Evolutionary conservation across 2,113 vertebrate species (phyloP), one percentile per base, ranked within the genome.

Genomic region (Camelus bactrianus): DNA sequence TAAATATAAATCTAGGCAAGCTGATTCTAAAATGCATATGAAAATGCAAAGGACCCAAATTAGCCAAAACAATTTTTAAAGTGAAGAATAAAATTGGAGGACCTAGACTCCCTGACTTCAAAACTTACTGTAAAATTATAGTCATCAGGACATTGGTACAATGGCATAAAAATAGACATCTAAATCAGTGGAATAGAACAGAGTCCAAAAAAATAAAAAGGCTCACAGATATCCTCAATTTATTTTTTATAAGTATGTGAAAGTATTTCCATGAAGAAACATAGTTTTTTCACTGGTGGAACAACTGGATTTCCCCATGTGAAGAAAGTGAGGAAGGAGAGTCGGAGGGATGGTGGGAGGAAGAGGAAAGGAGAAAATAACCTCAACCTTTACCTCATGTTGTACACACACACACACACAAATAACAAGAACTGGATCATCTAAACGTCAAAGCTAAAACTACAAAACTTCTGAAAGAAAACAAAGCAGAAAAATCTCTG

Each of bases 401-500:
- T 42, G 38, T 42, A 42, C 35, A 35, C 38, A 77, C 12, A 81
- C 32, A 76, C 15, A 86, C 19, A 83, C 50, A 75, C 82, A 32
- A 26, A 5, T 69, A 15, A 22, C 50, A n/a, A 16, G 22, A 93
- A 77, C 48, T 10, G 10, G 26, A 76, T 77, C 22, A 22, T 13
- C 12, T 87, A 80, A 85, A 76, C 10, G 32, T 89, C 79, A 77
- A 92, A 83, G 24, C 22, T 64, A 16, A 79, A 69, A 89, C n/a
- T 89, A 35, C 38, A 85, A 93, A 85, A n/a, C 17, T 70, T 76
- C 42, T 73, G 38, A 67, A 87, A 82, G 48, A 92, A 82, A 69
- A 77, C 38, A 58, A 0, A 92, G 10, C 26, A 77, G 10, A 91
- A 96, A 96, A 67, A 76, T 46, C 46, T 87, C 32, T 87, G 52